Conservation (phyloP, 1,140 invertebrate species). For the Pristionchus pacificus region DNA sequence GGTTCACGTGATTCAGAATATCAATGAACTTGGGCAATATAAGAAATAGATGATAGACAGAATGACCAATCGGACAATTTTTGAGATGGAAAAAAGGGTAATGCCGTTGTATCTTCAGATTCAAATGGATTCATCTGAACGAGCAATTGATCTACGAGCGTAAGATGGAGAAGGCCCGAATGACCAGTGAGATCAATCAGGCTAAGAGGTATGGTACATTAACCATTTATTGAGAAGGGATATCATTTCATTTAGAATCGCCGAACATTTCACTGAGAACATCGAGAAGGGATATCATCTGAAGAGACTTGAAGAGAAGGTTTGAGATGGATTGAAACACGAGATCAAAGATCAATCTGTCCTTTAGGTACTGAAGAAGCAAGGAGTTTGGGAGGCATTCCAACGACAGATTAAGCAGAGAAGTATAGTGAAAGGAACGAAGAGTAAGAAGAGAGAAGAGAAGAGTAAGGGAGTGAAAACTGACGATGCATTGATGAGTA, state of each 20-base stretch:
- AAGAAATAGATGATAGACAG: too few species aligned
- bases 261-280: constrained; percentile 76
- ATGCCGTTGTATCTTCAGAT: too few species aligned
- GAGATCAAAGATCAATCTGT: background rate
- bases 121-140: constrained; percentile 89
- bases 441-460: constrained; percentile 1
- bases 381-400: constrained; percentile 28
- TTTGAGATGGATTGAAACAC: constrained; percentile 1
- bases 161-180: constrained; percentile 77
- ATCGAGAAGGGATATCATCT: constrained; percentile 73
- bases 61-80: too few species aligned
- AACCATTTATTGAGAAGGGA: background rate
- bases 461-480: background rate
- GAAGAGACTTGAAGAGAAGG: constrained; percentile 60
- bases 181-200: constrained; percentile 75
- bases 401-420: constrained; percentile 30
- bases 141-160: constrained; percentile 85
- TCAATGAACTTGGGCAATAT: too few species aligned
- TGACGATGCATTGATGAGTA: constrained; percentile 24
- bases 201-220: constrained; percentile 66
- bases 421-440: constrained; percentile 19
- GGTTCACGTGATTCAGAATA: too few species aligned
- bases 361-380: constrained; percentile 26
- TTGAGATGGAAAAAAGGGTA: too few species aligned
- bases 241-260: constrained; percentile 68